Evolutionary conservation across 2,888 invertebrate species (phyloP).

Genomic region (Eilema sororculum): DNA sequence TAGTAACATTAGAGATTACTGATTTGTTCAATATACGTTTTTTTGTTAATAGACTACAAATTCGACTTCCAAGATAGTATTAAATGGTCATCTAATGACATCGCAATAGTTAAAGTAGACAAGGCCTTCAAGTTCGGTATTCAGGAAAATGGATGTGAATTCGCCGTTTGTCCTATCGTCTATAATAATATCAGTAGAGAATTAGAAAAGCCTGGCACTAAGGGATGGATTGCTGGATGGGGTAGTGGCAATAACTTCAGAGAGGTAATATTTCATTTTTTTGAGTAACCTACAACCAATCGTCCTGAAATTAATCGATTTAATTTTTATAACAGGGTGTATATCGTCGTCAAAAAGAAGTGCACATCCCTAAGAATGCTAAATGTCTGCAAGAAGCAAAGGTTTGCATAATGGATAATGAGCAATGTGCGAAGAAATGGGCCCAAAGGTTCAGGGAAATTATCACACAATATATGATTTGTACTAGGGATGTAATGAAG

Average conservation of each 20-base stretch:
- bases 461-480: slow-evolving; percentile 81
- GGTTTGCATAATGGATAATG: slow-evolving; percentile 82
- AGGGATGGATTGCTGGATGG: slow-evolving; percentile 80
- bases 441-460: slow-evolving; percentile 75
- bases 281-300: not conserved
- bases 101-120: slow-evolving; percentile 81
- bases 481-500: slow-evolving; percentile 81
- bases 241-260: slow-evolving; percentile 81
- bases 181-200: slow-evolving; percentile 80
- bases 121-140: slow-evolving; percentile 77
- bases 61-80: slow-evolving; percentile 84
- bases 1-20: not conserved
- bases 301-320: not conserved
- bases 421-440: slow-evolving; percentile 81
- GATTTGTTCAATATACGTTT: not conserved
- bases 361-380: slow-evolving; percentile 69
- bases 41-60: slow-evolving; percentile 70
- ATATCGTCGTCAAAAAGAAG: slow-evolving; percentile 68
- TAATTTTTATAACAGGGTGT: slow-evolving; percentile 66
- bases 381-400: slow-evolving; percentile 80
- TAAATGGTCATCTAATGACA: slow-evolving; percentile 83
- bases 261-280: slow-evolving; percentile 63
- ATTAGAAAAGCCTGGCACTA: slow-evolving; percentile 78
- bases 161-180: slow-evolving; percentile 65
- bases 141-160: slow-evolving; percentile 74